A percentile compares a stretch with the other conserved stretches of the same genome.
These are phyloP conservation scores for Oryctolagus cuniculus DNA, from an alignment of 2,113 vertebrate species.

Conservation along the genomic window DNA sequence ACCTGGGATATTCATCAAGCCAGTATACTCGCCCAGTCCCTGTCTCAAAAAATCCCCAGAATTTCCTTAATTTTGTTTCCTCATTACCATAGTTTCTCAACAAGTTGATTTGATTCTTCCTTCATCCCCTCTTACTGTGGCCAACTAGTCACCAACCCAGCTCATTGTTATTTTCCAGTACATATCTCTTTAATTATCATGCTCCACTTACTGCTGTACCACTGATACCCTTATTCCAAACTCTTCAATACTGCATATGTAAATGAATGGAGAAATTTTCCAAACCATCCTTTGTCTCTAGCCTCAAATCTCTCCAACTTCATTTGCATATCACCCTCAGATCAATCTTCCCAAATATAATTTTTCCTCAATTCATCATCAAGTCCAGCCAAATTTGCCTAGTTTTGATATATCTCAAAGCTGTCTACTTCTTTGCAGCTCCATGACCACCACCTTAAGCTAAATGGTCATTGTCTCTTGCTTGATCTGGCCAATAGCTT, in stretches of 20 bases:
- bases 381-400: background rate
- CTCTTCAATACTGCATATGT: background rate
- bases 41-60: background rate
- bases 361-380: background rate
- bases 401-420: background rate
- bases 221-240: background rate
- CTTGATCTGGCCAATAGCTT: background rate
- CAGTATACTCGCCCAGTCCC: background rate
- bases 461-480: background rate
- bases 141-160: background rate
- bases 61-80: background rate
- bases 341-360: background rate
- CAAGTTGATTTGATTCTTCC: background rate
- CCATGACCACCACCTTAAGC: background rate
- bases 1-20: background rate
- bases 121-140: background rate
- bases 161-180: background rate
- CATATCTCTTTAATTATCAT: background rate
- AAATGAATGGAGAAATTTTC: background rate
- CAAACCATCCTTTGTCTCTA: background rate
- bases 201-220: background rate
- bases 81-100: background rate
- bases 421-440: background rate
- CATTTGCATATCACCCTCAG: background rate
- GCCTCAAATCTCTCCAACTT: background rate